Evolutionary conservation across 2,888 invertebrate species (phyloP).

Genomic region (Stenurella melanura): DNA sequence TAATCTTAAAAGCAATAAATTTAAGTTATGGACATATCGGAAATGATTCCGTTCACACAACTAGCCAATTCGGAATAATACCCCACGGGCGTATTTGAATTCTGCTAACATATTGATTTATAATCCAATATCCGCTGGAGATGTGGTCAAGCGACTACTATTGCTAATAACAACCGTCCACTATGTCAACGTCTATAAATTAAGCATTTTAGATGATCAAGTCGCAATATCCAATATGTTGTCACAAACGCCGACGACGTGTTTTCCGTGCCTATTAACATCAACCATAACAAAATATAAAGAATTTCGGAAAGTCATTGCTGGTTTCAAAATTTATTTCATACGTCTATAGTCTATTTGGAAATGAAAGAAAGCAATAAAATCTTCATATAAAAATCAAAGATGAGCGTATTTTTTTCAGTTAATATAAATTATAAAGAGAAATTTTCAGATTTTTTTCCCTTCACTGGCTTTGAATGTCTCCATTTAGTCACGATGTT

Average conservation of each 20-base stretch:
- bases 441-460: too few species aligned
- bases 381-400: too few species aligned
- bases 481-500: too few species aligned
- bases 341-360: too few species aligned
- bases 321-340: too few species aligned
- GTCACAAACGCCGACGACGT: not conserved
- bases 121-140: slow-evolving; percentile 41
- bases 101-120: slow-evolving; percentile 47
- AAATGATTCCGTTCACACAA: slow-evolving; percentile 49
- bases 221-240: not conserved
- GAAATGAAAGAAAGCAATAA: too few species aligned
- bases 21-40: slow-evolving; percentile 46
- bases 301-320: too few species aligned
- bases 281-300: too few species aligned
- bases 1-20: slow-evolving; percentile 45
- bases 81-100: slow-evolving; percentile 45
- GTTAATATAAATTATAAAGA: too few species aligned
- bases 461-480: too few species aligned
- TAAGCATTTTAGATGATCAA: not conserved
- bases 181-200: not conserved
- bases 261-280: not conserved
- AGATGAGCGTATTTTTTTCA: too few species aligned
- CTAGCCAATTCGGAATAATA: slow-evolving; percentile 47
- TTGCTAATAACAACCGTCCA: slow-evolving; percentile 37
- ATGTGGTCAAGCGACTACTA: slow-evolving; percentile 37